These are phyloP conservation scores for Polydrusus tereticollis DNA, from an alignment of 2,888 invertebrate species.

Conservation along the genomic window DNA sequence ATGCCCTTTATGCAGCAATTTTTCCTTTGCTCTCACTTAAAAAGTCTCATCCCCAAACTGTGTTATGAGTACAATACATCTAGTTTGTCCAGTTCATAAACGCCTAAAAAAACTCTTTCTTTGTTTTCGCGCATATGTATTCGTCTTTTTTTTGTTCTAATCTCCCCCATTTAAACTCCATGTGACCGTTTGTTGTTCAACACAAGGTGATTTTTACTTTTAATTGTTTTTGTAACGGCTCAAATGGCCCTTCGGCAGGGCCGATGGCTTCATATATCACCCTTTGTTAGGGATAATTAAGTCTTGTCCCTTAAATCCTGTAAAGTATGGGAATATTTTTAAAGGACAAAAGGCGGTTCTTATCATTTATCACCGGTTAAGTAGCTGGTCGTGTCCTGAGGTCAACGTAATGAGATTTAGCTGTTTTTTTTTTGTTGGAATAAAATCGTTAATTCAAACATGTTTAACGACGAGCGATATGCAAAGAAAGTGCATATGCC, in stretches of 20 bases:
- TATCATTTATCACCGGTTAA: slow-evolving; percentile 25
- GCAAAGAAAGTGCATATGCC: too few species aligned
- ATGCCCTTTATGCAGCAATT: too few species aligned
- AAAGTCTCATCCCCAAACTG: too few species aligned
- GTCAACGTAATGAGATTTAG: not conserved
- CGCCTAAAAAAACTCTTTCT: not conserved
- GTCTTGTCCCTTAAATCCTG: slow-evolving; percentile 15
- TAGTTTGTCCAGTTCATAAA: slow-evolving; percentile 3
- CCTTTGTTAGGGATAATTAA: slow-evolving; percentile 32
- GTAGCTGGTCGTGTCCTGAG: not conserved
- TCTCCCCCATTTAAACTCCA: not conserved
- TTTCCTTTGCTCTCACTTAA: too few species aligned
- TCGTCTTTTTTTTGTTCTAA: slow-evolving; percentile 9
- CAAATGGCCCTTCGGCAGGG: not conserved
- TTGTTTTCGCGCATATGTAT: slow-evolving; percentile 15
- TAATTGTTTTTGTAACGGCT: slow-evolving; percentile 5
- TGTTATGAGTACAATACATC: too few species aligned
- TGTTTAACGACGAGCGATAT: too few species aligned
- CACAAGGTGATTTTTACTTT: slow-evolving; percentile 8
- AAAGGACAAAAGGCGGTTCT: not conserved
- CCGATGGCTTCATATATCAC: slow-evolving; percentile 22
- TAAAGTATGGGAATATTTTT: slow-evolving; percentile 29
- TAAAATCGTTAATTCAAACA: too few species aligned
- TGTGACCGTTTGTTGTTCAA: not conserved
- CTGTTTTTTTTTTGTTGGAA: not conserved